Evolutionary conservation across 2,888 invertebrate species (phyloP).

Genomic region (Mechanitis mazaeus): DNA sequence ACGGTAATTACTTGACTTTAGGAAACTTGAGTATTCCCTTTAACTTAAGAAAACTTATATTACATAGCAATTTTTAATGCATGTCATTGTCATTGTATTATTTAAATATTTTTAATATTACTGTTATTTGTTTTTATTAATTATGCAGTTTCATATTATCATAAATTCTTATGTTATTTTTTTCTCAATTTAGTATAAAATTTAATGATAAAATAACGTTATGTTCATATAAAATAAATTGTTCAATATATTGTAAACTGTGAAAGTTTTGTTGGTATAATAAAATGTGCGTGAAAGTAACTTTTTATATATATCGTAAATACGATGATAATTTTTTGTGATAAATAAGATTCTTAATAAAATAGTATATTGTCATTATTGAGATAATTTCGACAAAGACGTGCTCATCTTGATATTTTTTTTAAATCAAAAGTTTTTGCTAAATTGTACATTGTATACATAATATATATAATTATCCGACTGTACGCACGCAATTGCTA

Average conservation of each 20-base stretch:
- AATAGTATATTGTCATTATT: too few relatives aligned
- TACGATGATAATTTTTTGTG: slow-evolving; percentile 25
- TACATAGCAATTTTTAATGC: not conserved
- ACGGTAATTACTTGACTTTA: slow-evolving; percentile 1
- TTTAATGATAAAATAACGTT: not conserved
- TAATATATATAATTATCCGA: slow-evolving; percentile 12
- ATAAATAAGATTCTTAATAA: slow-evolving; percentile 30
- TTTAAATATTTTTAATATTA: too few relatives aligned
- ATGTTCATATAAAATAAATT: not conserved
- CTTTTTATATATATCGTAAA: slow-evolving; percentile 11
- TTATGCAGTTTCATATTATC: too few relatives aligned
- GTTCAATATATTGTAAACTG: slow-evolving; percentile 6
- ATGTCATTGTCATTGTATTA: not conserved
- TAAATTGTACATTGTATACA: too few relatives aligned
- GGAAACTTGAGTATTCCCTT: not conserved
- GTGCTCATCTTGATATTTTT: too few relatives aligned
- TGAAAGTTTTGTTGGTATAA: slow-evolving; percentile 16
- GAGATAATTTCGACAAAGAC: too few relatives aligned
- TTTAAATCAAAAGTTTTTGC: too few relatives aligned
- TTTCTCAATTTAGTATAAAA: not conserved
- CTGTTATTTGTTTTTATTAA: too few relatives aligned
- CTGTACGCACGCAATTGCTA: too few relatives aligned
- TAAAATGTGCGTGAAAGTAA: slow-evolving; percentile 18
- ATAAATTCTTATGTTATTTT: not conserved
- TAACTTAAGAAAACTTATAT: not conserved